Conservation (phyloP, 2,113 vertebrate species). For the Dipodomys stephensi region DNA sequence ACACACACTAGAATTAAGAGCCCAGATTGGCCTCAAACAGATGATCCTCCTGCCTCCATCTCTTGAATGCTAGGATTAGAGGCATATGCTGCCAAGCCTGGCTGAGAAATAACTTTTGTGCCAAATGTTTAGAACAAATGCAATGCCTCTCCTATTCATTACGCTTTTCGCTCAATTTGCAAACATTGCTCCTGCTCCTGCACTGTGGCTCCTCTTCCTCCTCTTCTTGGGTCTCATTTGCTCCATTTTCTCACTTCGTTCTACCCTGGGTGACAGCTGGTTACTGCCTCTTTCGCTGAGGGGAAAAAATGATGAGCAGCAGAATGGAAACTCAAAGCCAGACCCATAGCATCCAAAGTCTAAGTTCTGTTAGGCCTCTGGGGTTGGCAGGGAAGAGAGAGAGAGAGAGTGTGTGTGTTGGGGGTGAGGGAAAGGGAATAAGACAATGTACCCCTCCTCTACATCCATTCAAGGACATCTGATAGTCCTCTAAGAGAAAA, state of each 20-base stretch:
- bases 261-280: not conserved
- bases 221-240: rapidly evolving
- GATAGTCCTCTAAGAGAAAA: conserved; percentile 13
- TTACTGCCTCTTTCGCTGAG: not conserved
- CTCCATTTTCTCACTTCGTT: not conserved
- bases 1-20: too few species aligned
- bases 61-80: not conserved
- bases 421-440: not conserved
- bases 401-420: too few species aligned
- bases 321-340: not conserved
- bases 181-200: rapidly evolving
- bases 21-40: not conserved
- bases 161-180: not conserved
- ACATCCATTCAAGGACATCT: not conserved
- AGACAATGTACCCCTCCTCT: not conserved
- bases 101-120: not conserved
- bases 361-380: not conserved
- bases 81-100: too few species aligned
- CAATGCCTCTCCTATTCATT: rapidly evolving
- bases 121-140: not conserved
- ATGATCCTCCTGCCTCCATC: not conserved
- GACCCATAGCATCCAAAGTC: rapidly evolving
- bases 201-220: not conserved
- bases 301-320: too few species aligned
- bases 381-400: too few species aligned